A percentile compares a stretch with the other conserved stretches of the same genome.
Evolutionary conservation across 2,113 vertebrate genomes (phyloP).

Genomic region (Oenanthe oenanthe): DNA sequence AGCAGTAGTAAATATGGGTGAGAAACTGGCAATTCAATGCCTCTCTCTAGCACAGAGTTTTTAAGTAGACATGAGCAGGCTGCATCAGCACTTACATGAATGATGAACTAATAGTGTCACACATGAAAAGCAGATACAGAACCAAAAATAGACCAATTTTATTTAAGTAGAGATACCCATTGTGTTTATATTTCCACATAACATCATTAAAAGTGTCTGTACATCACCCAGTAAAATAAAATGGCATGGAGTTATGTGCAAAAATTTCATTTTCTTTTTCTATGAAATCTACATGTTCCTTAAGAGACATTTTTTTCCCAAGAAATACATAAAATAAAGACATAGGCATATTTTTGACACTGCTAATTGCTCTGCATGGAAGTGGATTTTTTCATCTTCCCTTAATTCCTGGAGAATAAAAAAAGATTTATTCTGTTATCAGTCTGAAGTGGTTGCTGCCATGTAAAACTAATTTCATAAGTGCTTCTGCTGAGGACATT

Average conservation of each 20-base stretch:
- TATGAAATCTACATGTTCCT: neutral
- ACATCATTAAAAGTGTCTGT: neutral
- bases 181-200: neutral
- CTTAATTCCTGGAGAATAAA: neutral
- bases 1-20: neutral
- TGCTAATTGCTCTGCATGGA: neutral
- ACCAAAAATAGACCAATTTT: neutral
- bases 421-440: neutral
- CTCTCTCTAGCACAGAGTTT: neutral
- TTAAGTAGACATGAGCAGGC: neutral
- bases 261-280: neutral
- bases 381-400: neutral
- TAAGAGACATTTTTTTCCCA: neutral
- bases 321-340: neutral
- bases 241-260: neutral
- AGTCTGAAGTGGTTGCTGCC: neutral
- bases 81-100: neutral
- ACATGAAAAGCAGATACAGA: neutral
- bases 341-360: neutral
- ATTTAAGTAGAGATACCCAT: neutral
- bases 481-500: neutral
- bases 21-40: neutral
- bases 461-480: neutral
- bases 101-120: neutral
- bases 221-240: neutral